Base-by-base conservation (phyloP, 92 coral and sea anemone species). In the Parazoanthus atlanticus region DNA sequence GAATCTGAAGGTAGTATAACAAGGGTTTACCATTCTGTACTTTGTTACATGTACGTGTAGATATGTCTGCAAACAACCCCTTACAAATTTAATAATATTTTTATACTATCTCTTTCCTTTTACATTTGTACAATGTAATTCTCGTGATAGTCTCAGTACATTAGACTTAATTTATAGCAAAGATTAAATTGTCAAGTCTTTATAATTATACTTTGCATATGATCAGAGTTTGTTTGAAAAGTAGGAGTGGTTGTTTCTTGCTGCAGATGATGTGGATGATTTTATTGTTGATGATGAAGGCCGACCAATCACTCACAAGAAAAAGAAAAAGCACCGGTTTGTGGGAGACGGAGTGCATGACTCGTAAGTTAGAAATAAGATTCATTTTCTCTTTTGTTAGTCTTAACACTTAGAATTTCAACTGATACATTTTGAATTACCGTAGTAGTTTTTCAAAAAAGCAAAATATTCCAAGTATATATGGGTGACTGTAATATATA, bases 281-380 rank as follows among this genome's bases (percentile, higher is more conserved):
- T 97, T 97, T 86, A 97, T 97, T 73, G 99, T 97, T 41, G 99
- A 97, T 89, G 99, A 97, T 91, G 99, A 97, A 38, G 98, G 98
- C 32, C 93, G 96, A 54, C 99, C 99, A 74, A 93, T 97, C 81
- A 96, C 93, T 66, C 93, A 91, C 41, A 81, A 86, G 54, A 92
- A 94, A 79, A 94, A 88, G 82, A 94, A 96, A 78, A 91, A 91
- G 72, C 86, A 88, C 25, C 90, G 93, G 25, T 90, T 94, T 56
- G 82, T 93, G 82, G 91, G 88, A 9, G 94, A 90, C 78, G 95
- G 98, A 82, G 88, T 96, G 32, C 95, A 95, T 85, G 98, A 94
- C 85, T 93, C 95, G 99, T 96, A 93, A 90, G 95, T 93, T 58
- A 9, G 58, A 13, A 15, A 40, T n/a, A 2, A 71, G 6, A 8